Evolutionary conservation across 2,888 invertebrate species (phyloP), one percentile per base, ranked within the genome.

Genomic region (Autographa gamma): DNA sequence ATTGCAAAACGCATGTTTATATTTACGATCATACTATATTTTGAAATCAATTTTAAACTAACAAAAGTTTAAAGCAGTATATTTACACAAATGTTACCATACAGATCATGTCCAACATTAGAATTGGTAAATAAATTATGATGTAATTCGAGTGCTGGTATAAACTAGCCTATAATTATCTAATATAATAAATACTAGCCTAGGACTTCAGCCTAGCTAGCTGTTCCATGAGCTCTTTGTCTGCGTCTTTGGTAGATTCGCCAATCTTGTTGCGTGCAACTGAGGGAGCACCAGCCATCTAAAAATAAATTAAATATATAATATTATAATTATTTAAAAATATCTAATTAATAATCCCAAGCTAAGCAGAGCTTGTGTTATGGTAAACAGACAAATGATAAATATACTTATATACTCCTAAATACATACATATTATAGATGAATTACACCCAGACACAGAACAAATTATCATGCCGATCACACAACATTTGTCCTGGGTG

Each of bases 151-250:
- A 43, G 73, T 68, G 59, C 43, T 25, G 59, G 34, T 54, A 34
- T n/a, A 60, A 54, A 74, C 63, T 59, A 48, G 74, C 64, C 25
- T 62, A 58, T 32, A 54, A 59, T 59, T 56, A 31, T 41, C 48
- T 56, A 66, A 60, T 18, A 18, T 63, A 16, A 52, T 19, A 54
- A 14, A 6, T 59, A 60, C 31, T 64, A 61, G 69, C 66, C 73
- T 90, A 90, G 38, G 96, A 96, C 72, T 96, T 94, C 11, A 97
- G 92, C 84, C 96, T 97, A 9, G 97, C 97, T n/a, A 98, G 91
- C 86, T 98, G 97, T 14, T 96, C 97, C 92, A 97, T 97, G 69
- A 98, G 96, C 73, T 98, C 97, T 73, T 96, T 97, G 86, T 97
- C 97, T 0, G 97, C 96, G 16, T 96, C 94, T 41, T 95, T 94